Evolutionary conservation across 2,113 vertebrate species (phyloP).

Genomic region (Phrynosoma platyrhinos): DNA sequence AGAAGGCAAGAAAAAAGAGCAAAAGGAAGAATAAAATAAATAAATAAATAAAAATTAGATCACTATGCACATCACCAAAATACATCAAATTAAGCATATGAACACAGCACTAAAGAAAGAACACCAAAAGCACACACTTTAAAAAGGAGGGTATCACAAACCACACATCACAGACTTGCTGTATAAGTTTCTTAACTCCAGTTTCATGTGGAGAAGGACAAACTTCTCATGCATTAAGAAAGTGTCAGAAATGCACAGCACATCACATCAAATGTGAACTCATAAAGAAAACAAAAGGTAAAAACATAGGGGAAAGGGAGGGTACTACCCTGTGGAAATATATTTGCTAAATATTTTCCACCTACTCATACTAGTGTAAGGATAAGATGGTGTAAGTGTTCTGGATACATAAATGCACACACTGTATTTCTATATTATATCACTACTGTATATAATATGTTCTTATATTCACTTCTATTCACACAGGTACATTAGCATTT

Average conservation of each 20-base stretch:
- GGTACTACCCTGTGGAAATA: conserved; percentile 50
- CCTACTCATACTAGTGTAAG: conserved; percentile 26
- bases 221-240: conserved; percentile 71
- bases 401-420: conserved; percentile 38
- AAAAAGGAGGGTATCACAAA: neutral
- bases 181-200: conserved; percentile 56
- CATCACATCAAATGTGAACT: conserved; percentile 61
- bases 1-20: conserved; percentile 69
- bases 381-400: neutral
- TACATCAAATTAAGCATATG: conserved; percentile 28
- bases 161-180: conserved; percentile 43
- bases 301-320: conserved; percentile 35
- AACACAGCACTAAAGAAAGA: conserved; percentile 34
- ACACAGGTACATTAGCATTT: conserved; percentile 51
- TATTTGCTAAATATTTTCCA: conserved; percentile 63
- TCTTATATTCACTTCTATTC: conserved; percentile 58
- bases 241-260: conserved; percentile 51
- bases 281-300: conserved; percentile 53
- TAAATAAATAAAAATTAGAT: conserved; percentile 61
- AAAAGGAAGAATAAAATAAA: conserved; percentile 56
- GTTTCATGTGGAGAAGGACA: conserved; percentile 63
- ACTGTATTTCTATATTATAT: conserved; percentile 57
- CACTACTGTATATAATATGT: conserved; percentile 45
- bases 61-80: conserved; percentile 56
- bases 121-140: conserved; percentile 41